Base-by-base conservation (phyloP, 2,797 vertebrate species). In the Serranus cabrilla region DNA sequence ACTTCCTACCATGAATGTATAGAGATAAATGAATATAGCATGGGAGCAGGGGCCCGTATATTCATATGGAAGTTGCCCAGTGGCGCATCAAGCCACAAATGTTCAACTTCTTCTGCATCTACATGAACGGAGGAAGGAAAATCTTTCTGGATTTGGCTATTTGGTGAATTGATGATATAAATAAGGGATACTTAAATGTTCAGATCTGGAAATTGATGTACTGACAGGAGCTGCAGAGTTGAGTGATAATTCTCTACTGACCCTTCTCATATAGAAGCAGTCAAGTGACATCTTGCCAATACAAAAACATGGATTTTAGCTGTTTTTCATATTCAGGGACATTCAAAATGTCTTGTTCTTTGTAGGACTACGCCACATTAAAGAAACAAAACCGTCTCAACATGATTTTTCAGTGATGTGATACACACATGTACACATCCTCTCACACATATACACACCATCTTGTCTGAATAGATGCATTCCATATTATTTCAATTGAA, bases 401-500 rank as follows among this genome's bases (percentile, higher is more conserved):
- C 42, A 18, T 59, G 40, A 63, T 71, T 51, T 23, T 49, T 59
- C 5, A 34, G 34, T 7, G 34, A 34, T 34, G 27, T 27, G 27
- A 27, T 27, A 45, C 27, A 46, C 21, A 39, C 34, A 84, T 66
- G n/a, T n/a, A 80, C 71, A 47, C 76, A 58, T 63, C 68, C 55
- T 71, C 47, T 68, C 63, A 65, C 37, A 43, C 49, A 52, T n/a
- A 39, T 18, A 49, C n/a, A 39, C 37, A 17, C 20, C 7, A 14
- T 34, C 56, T 39, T 25, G 16, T 69, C 49, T 65, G 37, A 34
- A 70, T 11, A 18, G 31, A 63, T 66, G 37, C 9, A 9, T 63
- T 69, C 23, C 17, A 54, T 62, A 62, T 65, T 63, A 81, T 76
- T 82, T 61, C 65, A 79, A 60, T 11, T 51, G 70, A 51, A 57